Evolutionary conservation across 2,888 invertebrate genomes (phyloP), one percentile per base, ranked within the genome.

Genomic region (Nowickia ferox): DNA sequence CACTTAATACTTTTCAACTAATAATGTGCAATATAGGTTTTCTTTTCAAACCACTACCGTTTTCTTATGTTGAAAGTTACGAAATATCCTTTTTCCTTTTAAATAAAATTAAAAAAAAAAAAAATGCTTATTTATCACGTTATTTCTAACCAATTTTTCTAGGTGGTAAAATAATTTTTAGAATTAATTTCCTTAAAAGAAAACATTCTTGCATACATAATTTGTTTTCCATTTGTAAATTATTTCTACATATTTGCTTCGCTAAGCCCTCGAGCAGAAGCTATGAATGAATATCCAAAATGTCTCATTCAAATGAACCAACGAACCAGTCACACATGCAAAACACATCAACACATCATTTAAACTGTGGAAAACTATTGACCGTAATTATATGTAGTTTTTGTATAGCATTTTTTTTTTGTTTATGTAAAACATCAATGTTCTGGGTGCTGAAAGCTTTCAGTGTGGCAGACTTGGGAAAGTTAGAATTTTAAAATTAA

Each of bases 201-300:
- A 38, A 19, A 46, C 13, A n/a, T n/a, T 59, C 53, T 17, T 69
- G 81, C 74, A 74, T 82, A 63, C 38, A 53, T 17, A 53, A 30
- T 30, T 30, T 72, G 17, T 59, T 76, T 76, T 66, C 15, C n/a
- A 71, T 83, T 72, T 66, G n/a, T 59, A 48, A 83, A 42, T 59
- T 77, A 48, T 55, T 51, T 40, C 9, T 46, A 30, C 30, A 30
- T 30, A 22, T 65, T 63, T 46, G 44, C 46, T 65, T 46, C 65
- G 61, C 63, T 71, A 63, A 63, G 63, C 63, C 55, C 40, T 11
- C 40, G n/a, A 55, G 40, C 44, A 63, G 38, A n/a, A 19, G n/a
- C 44, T 9, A 42, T 55, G 55, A 76, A 76, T 57, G 30, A 5
- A 17, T 38, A 48, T 55, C 17, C 13, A n/a, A 53, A 65, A 75